Evolutionary conservation across 1,140 invertebrate species (phyloP), one percentile per base, ranked within the genome.

Genomic region (Aphis gossypii): DNA sequence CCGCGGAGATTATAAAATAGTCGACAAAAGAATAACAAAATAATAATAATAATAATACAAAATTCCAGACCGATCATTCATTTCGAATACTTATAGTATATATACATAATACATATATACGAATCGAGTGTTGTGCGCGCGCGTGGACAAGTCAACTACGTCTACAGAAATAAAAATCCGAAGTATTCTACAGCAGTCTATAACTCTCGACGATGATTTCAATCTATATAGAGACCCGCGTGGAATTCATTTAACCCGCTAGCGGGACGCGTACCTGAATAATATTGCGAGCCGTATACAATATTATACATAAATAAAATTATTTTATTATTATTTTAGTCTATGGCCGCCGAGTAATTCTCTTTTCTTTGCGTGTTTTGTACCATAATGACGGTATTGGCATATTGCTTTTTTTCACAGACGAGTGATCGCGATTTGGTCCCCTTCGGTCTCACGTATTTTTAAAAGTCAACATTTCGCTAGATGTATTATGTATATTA

Each of bases 51-150:
- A 91, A 92, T 92, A 92, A 92, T 82, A 54, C 30, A 76, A 82
- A 92, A 92, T 92, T 82, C 91, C 91, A 92, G 91, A 92, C 91
- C 76, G 38, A 92, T 92, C 76, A 83, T 92, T 92, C 91, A 92
- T 83, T 76, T 91, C 38, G 25, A n/a, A 76, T 35, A 68, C 60
- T 68, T 21, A 68, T 68, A 68, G 60, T 14, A 35, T 9, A 60
- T 60, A 76, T 60, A 60, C 25, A 60, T 60, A 60, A 7, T 60
- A 60, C 14, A 51, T 76, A 14, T 35, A 76, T 76, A 76, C n/a
- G 60, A 76, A n/a, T 76, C 30, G 60, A 76, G 60, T 18, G 60
- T 35, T 5, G 30, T 86, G 41, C 8, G 83, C 83, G 23, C 21
- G 38, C 9, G 83, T 8, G 21, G 48, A 14, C 48, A 51, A 51